These are phyloP conservation scores for Halisarca cf. caerulea DNA, from an alignment of 37 sponge, comb jelly and placozoan genomes.

Conservation along the genomic window DNA sequence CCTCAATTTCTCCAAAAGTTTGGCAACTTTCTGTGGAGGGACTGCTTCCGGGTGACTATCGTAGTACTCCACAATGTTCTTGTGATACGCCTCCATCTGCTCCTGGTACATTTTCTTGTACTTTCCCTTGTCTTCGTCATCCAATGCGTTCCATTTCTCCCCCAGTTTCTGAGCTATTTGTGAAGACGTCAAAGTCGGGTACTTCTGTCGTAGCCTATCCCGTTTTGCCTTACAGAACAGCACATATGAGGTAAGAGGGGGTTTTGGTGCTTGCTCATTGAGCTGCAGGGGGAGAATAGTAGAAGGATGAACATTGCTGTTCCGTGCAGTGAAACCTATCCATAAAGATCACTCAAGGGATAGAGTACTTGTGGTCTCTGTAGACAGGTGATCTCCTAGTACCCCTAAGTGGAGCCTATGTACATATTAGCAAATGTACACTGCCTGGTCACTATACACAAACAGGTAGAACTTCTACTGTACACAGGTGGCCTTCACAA, in stretches of 20 bases:
- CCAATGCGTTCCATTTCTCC: slow-evolving; percentile 47
- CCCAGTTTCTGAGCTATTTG: slow-evolving; percentile 46
- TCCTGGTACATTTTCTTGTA: slow-evolving; percentile 43
- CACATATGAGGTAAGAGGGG: slow-evolving; percentile 46
- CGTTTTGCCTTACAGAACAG: slow-evolving; percentile 60
- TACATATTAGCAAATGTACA: too few species aligned
- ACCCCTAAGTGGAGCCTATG: too few species aligned
- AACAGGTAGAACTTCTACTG: too few species aligned
- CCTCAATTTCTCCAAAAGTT: slow-evolving; percentile 5
- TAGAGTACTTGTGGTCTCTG: too few species aligned
- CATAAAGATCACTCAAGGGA: too few species aligned
- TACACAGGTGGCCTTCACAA: too few species aligned
- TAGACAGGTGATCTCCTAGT: too few species aligned
- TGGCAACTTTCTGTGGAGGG: not conserved
- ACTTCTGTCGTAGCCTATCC: slow-evolving; percentile 31
- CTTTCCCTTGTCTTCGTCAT: slow-evolving; percentile 1
- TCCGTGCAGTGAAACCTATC: too few species aligned
- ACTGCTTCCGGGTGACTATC: not conserved
- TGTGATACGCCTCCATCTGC: slow-evolving; percentile 31
- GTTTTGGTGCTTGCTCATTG: slow-evolving; percentile 44
- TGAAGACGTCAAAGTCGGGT: slow-evolving; percentile 35
- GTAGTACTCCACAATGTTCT: slow-evolving; percentile 19
- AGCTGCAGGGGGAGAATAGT: slow-evolving; percentile 13
- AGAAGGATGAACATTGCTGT: not conserved
- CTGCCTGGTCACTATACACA: too few species aligned